phyloP scores from a whole-genome alignment of 2,797 vertebrate species.

The Lepus oiostolus region DNA sequence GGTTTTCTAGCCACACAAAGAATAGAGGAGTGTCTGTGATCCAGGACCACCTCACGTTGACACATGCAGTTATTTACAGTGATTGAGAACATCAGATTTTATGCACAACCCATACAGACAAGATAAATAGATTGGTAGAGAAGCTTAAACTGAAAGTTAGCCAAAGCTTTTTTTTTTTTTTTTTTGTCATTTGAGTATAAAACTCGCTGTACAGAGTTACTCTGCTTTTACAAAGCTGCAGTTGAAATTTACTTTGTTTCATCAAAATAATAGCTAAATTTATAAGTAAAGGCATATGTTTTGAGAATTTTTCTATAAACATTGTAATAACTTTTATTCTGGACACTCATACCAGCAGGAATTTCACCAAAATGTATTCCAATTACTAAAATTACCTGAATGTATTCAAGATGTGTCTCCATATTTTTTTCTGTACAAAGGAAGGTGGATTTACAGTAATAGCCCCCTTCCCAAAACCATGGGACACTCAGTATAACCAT shows the following conservation, averaged over 20 bases:
- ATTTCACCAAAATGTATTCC: constrained; percentile 76
- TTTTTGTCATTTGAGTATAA: neutral
- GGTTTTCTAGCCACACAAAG: constrained; percentile 48
- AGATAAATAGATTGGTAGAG: constrained; percentile 51
- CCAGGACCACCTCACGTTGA: constrained; percentile 28
- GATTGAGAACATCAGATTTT: constrained; percentile 66
- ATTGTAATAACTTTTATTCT: constrained; percentile 67
- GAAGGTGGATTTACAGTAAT: constrained; percentile 80
- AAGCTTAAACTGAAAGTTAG: constrained; percentile 28
- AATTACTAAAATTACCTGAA: constrained; percentile 87
- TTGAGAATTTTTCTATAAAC: constrained; percentile 79
- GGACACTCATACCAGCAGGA: constrained; percentile 59
- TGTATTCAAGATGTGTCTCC: constrained; percentile 85
- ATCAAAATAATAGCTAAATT: constrained; percentile 61
- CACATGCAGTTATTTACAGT: constrained; percentile 59
- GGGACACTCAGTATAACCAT: constrained; percentile 56
- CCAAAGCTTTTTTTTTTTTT: neutral
- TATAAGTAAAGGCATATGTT: constrained; percentile 83
- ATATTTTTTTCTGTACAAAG: constrained; percentile 73
- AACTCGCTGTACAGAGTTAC: neutral
- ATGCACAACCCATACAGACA: constrained; percentile 41
- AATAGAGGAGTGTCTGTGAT: neutral
- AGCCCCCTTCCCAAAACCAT: constrained; percentile 76
- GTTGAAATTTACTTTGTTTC: constrained; percentile 62
- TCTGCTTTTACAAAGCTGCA: constrained; percentile 29